phyloP scores from a whole-genome alignment of 2,888 invertebrate species.

The Elysia crispata region DNA sequence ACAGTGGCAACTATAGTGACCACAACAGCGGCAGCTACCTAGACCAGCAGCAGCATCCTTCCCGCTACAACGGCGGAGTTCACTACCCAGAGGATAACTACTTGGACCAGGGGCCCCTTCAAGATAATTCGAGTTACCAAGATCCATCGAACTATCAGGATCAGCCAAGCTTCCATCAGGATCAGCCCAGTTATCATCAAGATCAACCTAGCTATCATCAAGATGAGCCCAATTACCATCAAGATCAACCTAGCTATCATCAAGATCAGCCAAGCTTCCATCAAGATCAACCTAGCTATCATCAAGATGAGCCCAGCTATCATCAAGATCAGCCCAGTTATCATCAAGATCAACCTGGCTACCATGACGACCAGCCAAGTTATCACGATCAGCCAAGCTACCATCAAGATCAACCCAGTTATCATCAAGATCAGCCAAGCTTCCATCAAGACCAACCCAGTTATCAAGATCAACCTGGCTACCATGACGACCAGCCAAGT shows the following conservation, averaged over 20 bases:
- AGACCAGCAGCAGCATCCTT: conserved; percentile 32
- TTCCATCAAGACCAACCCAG: conserved; percentile 14
- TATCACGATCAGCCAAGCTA: conserved; percentile 35
- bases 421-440: conserved; percentile 32
- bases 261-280: conserved; percentile 31
- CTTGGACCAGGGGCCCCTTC: conserved; percentile 16
- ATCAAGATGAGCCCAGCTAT: conserved; percentile 24
- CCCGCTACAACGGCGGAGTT: conserved; percentile 48
- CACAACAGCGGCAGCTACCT: conserved; percentile 49
- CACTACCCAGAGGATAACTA: conserved; percentile 56
- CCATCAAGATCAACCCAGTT: conserved; percentile 3
- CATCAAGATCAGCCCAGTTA: conserved; percentile 9
- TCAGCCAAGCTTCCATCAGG: conserved; percentile 31
- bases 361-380: background rate
- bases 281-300: conserved; percentile 6
- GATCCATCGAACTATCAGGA: conserved; percentile 47
- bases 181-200: conserved; percentile 50
- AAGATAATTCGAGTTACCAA: conserved; percentile 14
- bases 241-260: conserved; percentile 16
- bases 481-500: background rate
- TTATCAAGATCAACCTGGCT: conserved; percentile 15
- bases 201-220: conserved; percentile 18
- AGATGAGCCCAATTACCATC: conserved; percentile 32
- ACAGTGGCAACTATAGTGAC: conserved; percentile 34
- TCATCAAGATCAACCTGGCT: background rate